These are phyloP conservation scores for Pachyuromys duprasi DNA, from an alignment of 2,797 vertebrate species.

Conservation along the genomic window DNA sequence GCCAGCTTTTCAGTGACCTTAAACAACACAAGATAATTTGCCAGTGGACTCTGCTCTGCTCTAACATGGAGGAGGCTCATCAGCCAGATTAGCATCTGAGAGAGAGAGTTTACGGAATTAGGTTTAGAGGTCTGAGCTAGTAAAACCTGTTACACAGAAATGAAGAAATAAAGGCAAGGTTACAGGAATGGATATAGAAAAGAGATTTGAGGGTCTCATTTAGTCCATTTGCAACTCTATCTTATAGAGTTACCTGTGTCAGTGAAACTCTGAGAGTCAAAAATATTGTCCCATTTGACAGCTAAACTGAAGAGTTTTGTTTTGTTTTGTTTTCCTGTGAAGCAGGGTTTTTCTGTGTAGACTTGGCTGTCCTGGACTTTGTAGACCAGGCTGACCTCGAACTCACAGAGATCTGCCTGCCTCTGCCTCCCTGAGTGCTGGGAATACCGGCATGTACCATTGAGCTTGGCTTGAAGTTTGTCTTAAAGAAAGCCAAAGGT, in stretches of 20 bases:
- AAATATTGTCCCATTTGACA: not conserved
- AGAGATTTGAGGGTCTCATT: not conserved
- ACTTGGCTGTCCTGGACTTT: no score
- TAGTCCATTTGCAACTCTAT: not conserved
- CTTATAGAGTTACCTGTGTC: not conserved
- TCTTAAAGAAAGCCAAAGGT: not conserved
- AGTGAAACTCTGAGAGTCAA: not conserved
- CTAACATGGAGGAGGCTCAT: not conserved
- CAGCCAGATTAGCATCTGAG: not conserved
- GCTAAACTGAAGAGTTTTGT: not conserved
- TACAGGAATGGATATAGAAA: not conserved
- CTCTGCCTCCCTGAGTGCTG: no score
- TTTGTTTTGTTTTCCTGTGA: no score
- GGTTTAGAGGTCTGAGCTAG: not conserved
- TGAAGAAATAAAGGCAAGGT: not conserved
- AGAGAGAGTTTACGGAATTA: not conserved
- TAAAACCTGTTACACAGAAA: not conserved
- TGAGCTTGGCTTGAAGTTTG: not conserved
- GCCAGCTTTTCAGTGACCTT: not conserved
- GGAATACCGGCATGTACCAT: no score
- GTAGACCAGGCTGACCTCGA: no score
- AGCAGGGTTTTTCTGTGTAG: no score
- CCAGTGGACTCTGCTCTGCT: not conserved
- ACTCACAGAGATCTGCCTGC: no score
- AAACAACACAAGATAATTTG: not conserved